A percentile compares a stretch with the other conserved stretches of the same genome.
Conservation (phyloP, 2,797 vertebrate genomes). For the Adrianichthys oophorus region DNA sequence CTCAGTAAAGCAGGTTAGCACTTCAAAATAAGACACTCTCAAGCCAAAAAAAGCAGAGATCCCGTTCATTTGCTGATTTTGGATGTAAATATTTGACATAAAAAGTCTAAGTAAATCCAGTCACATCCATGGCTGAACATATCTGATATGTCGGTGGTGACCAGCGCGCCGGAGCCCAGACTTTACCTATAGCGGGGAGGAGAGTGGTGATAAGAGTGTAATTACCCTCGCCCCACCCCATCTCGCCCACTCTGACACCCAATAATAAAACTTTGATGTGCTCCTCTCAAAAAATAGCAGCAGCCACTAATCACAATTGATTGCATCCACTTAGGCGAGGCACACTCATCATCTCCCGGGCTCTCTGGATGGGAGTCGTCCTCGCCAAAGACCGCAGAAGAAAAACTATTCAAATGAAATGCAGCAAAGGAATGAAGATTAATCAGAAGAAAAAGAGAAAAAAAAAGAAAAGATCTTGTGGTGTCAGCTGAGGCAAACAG, state of each 20-base stretch:
- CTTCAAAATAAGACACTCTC: too few species aligned
- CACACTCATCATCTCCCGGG: slow-evolving; percentile 60
- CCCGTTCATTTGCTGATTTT: too few species aligned
- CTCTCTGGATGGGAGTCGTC: slow-evolving; percentile 53
- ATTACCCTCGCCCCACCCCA: slow-evolving; percentile 66
- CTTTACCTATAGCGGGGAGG: slow-evolving; percentile 49
- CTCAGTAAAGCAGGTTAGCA: too few species aligned
- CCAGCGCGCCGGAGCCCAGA: slow-evolving; percentile 28
- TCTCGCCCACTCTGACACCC: slow-evolving; percentile 73
- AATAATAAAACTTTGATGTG: slow-evolving; percentile 86
- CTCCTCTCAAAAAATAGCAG: slow-evolving; percentile 79
- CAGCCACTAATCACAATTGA: slow-evolving; percentile 86
- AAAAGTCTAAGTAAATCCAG: too few species aligned
- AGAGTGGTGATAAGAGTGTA: slow-evolving; percentile 63
- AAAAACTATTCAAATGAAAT: slow-evolving; percentile 50
- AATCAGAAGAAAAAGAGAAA: slow-evolving; percentile 22
- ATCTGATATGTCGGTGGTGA: slow-evolving; percentile 19
- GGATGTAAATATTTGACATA: too few species aligned
- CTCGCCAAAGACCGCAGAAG: slow-evolving; percentile 26
- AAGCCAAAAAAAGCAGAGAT: too few species aligned
- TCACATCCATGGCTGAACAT: not conserved
- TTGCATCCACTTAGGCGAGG: slow-evolving; percentile 86
- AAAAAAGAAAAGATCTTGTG: slow-evolving; percentile 25
- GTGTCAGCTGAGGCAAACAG: slow-evolving; percentile 28
- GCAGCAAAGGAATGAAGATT: slow-evolving; percentile 40